phyloP scores from a whole-genome alignment of 2,113 vertebrate genomes.

The Emydocephalus ijimae region DNA sequence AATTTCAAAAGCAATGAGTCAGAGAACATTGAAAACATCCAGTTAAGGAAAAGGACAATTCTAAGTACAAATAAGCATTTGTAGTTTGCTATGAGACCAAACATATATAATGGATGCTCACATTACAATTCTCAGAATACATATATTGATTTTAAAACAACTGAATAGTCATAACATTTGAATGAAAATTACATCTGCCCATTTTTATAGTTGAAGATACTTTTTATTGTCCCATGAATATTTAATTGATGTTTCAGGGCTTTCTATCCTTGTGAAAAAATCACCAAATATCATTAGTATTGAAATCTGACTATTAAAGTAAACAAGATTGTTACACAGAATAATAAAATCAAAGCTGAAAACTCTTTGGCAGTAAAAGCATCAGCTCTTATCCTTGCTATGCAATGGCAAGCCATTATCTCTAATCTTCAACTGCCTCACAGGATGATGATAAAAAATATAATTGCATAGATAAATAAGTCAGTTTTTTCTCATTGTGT shows the following conservation, averaged over 20 bases:
- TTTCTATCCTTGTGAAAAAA: background rate
- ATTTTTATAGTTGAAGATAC: background rate
- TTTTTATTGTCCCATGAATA: background rate
- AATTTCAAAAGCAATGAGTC: constrained; percentile 29
- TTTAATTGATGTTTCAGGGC: background rate
- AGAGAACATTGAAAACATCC: constrained; percentile 21
- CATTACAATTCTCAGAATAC: background rate
- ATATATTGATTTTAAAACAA: background rate
- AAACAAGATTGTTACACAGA: background rate
- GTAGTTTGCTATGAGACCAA: constrained; percentile 6
- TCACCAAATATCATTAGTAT: background rate
- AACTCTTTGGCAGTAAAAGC: background rate
- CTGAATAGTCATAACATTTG: background rate
- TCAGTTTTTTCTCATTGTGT: background rate
- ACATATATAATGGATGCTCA: background rate
- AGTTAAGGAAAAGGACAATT: background rate
- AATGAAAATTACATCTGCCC: background rate
- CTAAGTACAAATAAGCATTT: background rate
- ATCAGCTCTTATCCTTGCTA: background rate
- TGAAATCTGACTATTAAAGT: background rate
- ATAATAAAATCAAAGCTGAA: background rate
- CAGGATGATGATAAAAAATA: background rate
- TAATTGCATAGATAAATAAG: background rate
- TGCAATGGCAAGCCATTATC: background rate
- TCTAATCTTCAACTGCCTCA: background rate